These are phyloP conservation scores for Eulemur macaco DNA, from an alignment of 2,113 vertebrate species.

Conservation along the genomic window DNA sequence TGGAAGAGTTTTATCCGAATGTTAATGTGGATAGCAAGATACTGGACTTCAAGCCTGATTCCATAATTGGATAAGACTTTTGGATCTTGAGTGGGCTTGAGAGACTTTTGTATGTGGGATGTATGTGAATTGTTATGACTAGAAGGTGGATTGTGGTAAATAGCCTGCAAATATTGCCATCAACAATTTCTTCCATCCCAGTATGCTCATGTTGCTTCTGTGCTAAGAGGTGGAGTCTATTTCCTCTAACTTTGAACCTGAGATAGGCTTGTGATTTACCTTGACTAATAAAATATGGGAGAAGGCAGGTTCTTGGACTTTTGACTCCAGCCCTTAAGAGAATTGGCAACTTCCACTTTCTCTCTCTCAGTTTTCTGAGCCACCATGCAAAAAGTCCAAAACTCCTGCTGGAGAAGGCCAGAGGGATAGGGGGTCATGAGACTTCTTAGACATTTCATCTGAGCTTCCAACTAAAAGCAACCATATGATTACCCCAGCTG, in stretches of 20 bases:
- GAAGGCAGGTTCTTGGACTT: neutral
- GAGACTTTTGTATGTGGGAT: neutral
- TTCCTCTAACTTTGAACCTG: neutral
- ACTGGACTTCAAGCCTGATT: neutral
- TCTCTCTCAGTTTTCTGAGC: neutral
- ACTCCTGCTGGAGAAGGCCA: neutral
- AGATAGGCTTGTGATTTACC: neutral
- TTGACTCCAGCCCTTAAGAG: neutral
- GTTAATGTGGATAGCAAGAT: neutral
- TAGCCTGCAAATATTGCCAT: neutral
- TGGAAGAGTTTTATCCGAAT: neutral
- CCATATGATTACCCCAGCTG: neutral
- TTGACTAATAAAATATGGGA: neutral
- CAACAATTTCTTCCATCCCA: neutral
- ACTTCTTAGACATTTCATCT: neutral
- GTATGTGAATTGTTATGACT: neutral
- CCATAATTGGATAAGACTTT: neutral
- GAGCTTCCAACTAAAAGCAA: neutral
- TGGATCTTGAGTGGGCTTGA: neutral
- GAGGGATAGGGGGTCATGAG: fast-evolving
- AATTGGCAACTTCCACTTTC: neutral
- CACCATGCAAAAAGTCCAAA: neutral
- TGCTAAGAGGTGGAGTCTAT: neutral
- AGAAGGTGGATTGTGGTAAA: neutral
- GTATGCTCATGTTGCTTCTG: neutral